Evolutionary conservation across 2,888 invertebrate genomes (phyloP).

Genomic region (Ischnura elegans): DNA sequence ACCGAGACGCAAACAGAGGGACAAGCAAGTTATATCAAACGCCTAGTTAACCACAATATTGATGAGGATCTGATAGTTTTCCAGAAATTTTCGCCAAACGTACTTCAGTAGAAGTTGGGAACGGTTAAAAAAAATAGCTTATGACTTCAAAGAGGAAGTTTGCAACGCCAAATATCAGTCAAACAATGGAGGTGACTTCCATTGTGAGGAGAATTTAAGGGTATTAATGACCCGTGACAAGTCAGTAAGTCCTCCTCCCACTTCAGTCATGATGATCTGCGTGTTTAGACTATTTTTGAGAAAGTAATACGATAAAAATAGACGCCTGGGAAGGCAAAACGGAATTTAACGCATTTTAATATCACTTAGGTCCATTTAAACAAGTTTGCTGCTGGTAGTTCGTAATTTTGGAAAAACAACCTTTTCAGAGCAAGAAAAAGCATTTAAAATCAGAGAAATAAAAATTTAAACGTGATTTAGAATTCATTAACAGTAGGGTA

Average conservation of each 20-base stretch:
- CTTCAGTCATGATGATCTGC: background rate
- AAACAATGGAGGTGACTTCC: background rate
- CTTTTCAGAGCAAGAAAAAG: too few relatives aligned
- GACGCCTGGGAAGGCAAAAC: background rate
- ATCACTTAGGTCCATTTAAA: background rate
- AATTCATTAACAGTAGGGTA: too few relatives aligned
- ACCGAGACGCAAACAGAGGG: background rate
- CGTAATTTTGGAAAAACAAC: too few relatives aligned
- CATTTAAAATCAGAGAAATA: too few relatives aligned
- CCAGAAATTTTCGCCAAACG: background rate
- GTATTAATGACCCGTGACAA: background rate
- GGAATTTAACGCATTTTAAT: background rate
- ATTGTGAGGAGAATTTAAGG: background rate
- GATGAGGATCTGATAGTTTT: background rate
- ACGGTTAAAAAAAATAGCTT: background rate
- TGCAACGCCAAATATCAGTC: background rate
- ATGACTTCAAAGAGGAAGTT: background rate
- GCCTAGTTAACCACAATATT: background rate
- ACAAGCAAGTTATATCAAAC: background rate
- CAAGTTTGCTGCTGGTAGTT: too few relatives aligned
- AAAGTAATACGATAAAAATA: background rate
- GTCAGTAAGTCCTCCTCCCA: background rate
- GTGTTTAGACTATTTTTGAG: background rate
- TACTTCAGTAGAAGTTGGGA: background rate
- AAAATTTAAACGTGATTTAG: too few relatives aligned